Base-by-base conservation (phyloP, 2,113 vertebrate species). In the Daubentonia madagascariensis region DNA sequence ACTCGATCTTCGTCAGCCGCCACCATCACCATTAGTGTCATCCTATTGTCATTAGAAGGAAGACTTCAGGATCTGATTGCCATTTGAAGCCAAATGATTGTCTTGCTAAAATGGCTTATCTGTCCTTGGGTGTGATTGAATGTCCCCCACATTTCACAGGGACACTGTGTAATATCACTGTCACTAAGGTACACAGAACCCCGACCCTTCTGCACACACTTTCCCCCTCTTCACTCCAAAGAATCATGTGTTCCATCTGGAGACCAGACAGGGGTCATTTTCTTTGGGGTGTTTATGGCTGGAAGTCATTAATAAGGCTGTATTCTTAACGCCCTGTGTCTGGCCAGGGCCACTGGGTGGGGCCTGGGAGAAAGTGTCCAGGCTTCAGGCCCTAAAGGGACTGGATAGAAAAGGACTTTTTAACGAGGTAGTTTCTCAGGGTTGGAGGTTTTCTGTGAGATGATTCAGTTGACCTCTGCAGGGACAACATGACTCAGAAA, bases 401-500 rank as follows among this genome's bases (percentile, higher is more conserved):
- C 70, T 61, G 67, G 61, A 10, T 45, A 17, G 45, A 43, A 89
- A 81, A 40, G 17, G 57, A 72, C 30, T 94, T 61, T 50, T 10
- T 86, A 91, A 40, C 8, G 1, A 70, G 59, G 68, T 16, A 37
- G 91, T 94, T 90, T 91, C 73, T 96, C 93, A 45, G 37, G 80
- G 93, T 96, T 20, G 13, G 37, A 95, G 61, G 54, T 83, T 96
- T 93, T 93, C 84, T 78, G 18, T 45, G 72, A 92, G 59, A 48
- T 88, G 85, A 92, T 30, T 81, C 94, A 92, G 28, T 14, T 83
- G 54, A 91, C 32, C 67, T 91, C 68, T 52, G 30, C 28, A 23
- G 72, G 52, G 63, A 86, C 20, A 91, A 43, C 3, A 1, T 94
- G 96, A 97, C 37, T 97, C 95, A 95, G 65, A 65, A 92, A 30